Evolutionary conservation across 2,113 vertebrate genomes (phyloP), one percentile per base, ranked within the genome.

Genomic region (Pitta sordida): DNA sequence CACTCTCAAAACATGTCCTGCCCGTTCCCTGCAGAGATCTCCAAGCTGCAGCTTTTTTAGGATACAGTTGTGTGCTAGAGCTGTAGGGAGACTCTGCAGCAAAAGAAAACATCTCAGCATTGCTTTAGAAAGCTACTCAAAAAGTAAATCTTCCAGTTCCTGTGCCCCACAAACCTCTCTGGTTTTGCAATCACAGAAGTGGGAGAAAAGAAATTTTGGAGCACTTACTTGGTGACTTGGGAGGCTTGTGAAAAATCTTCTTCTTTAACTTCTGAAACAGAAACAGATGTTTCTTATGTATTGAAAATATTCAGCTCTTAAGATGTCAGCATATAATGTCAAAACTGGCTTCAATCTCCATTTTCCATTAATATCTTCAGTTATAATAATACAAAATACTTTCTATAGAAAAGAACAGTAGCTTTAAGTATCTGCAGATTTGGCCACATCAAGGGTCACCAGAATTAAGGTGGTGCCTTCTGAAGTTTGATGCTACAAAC

Each of bases 61-160:
- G 96, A 74, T 97, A 97, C 75, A 98, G 51, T 26, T 97, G 97
- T 82, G 97, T 93, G 86, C 98, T 98, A 37, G 97, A 98, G 88
- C 97, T 96, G 94, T 99, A 99, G 6, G 99, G 99, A 77, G 99
- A 99, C 93, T 97, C 99, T 99, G 3, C 30, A 96, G 52, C 15
- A 86, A 93, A 58, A 79, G 39, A 67, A 95, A 32, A 15, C 2
- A 53, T 7, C 43, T 95, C 29, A 91, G 56, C 3, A 0, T 17
- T 53, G 75, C 27, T 51, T 44, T 87, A 46, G 21, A 46, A 46
- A 46, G 44, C 44, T 21, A 46, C 44, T 46, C 7, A 46, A 46
- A 46, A 59, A 8, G 3, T 5, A 30, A 27, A 53, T 43, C 44
- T 79, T 55, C 19, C 22, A 48, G 34, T 9, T 87, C 9, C 32